Percentiles rank a stretch among this genome's conserved stretches.
Evolutionary conservation across 1,140 invertebrate genomes (phyloP).

Genomic region (Saccostrea cuccullata): DNA sequence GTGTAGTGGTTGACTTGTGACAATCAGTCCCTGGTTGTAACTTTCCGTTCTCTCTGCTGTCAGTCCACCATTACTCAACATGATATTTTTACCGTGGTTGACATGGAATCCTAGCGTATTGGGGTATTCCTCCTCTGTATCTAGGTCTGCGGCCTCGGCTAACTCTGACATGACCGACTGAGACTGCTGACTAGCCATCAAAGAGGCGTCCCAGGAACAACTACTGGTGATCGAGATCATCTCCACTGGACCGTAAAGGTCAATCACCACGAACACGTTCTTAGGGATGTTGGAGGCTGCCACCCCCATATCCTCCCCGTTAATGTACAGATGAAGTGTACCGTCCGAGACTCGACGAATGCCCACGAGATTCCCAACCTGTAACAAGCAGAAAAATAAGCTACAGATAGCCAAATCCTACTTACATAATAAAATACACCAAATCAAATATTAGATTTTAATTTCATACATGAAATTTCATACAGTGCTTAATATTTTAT

Average conservation of each 20-base stretch:
- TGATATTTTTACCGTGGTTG: slow-evolving; percentile 87
- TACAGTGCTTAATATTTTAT: too few relatives aligned
- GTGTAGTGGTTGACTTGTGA: slow-evolving; percentile 82
- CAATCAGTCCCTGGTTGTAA: slow-evolving; percentile 88
- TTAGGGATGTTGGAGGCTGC: slow-evolving; percentile 88
- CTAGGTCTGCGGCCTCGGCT: slow-evolving; percentile 45
- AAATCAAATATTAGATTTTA: neutral
- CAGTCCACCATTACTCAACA: slow-evolving; percentile 82
- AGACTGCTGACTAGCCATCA: slow-evolving; percentile 58
- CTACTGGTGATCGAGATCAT: slow-evolving; percentile 83
- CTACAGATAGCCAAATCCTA: neutral
- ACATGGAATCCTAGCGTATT: slow-evolving; percentile 75
- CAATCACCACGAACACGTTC: slow-evolving; percentile 87
- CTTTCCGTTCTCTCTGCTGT: slow-evolving; percentile 85
- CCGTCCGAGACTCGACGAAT: slow-evolving; percentile 80
- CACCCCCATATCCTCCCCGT: slow-evolving; percentile 91
- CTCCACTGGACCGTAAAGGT: slow-evolving; percentile 86
- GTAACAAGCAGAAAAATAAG: slow-evolving; percentile 45
- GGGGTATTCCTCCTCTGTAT: slow-evolving; percentile 33
- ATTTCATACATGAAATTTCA: neutral
- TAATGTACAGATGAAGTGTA: slow-evolving; percentile 83
- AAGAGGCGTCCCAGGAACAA: slow-evolving; percentile 60
- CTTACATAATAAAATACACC: neutral
- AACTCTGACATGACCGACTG: slow-evolving; percentile 60
- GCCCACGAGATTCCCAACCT: slow-evolving; percentile 84